Evolutionary conservation across 2,113 vertebrate genomes (phyloP).

Genomic region (Peromyscus californicus): DNA sequence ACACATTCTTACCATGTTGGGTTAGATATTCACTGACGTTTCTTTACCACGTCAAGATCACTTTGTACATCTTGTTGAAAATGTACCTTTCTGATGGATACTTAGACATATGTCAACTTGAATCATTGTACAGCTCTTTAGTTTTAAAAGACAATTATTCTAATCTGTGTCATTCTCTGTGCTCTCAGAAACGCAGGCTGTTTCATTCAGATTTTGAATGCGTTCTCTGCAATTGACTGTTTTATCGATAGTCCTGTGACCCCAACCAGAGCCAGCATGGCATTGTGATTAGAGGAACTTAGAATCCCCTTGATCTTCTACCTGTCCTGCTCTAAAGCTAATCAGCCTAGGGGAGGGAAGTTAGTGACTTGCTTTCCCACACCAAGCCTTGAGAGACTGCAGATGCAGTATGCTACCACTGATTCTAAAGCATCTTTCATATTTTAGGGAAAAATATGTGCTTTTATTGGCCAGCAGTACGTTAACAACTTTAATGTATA

Average conservation of each 20-base stretch:
- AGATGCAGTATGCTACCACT: background rate
- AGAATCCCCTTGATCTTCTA: background rate
- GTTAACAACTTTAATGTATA: background rate
- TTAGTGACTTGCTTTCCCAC: background rate
- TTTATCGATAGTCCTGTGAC: background rate
- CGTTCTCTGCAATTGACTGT: background rate
- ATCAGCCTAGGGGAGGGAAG: background rate
- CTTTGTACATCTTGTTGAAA: background rate
- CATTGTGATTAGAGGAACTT: background rate
- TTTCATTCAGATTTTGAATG: conserved; percentile 24
- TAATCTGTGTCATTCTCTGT: background rate
- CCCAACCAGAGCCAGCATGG: background rate
- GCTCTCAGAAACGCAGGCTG: background rate
- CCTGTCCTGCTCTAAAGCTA: background rate
- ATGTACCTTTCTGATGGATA: background rate
- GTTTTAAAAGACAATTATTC: background rate
- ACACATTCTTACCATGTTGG: background rate
- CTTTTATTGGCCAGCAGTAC: background rate
- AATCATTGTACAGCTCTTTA: background rate
- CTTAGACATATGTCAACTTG: background rate
- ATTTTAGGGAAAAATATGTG: background rate
- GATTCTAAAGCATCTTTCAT: background rate
- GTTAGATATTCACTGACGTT: background rate
- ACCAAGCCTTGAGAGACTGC: background rate
- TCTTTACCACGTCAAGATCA: background rate